Percentiles rank a stretch among this genome's conserved stretches.
phyloP scores from a whole-genome alignment of 2,797 vertebrate genomes.

The Ispidina lecontei region DNA sequence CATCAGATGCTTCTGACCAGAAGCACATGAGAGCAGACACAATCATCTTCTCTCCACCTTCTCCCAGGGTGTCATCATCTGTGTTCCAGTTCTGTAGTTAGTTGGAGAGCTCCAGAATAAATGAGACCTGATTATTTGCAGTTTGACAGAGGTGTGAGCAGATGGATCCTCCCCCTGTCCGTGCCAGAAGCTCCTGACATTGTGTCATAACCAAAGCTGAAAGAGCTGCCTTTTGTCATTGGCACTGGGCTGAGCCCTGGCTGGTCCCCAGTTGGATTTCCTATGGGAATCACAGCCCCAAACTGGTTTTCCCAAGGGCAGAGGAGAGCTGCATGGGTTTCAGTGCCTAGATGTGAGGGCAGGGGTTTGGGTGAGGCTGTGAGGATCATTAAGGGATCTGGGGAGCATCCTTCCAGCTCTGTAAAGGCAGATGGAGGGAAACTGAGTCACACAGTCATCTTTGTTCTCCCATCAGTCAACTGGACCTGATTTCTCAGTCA shows the following conservation, averaged over 20 bases:
- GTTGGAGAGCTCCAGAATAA: not conserved
- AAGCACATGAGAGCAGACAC: not conserved
- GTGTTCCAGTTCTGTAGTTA: not conserved
- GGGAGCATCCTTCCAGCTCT: not conserved
- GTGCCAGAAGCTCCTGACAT: not conserved
- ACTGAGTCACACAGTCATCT: not conserved
- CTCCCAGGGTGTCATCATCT: not conserved
- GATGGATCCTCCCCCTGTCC: not conserved
- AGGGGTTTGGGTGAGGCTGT: not conserved
- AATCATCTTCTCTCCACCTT: not conserved
- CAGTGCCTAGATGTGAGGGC: not conserved
- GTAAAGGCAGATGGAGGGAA: not conserved
- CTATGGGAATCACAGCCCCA: not conserved
- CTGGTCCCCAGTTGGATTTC: not conserved
- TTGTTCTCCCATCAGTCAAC: not conserved
- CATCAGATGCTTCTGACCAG: not conserved
- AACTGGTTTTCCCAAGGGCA: not conserved
- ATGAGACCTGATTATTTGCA: not conserved
- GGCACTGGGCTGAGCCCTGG: not conserved
- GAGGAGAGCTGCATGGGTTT: not conserved
- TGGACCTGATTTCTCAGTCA: not conserved
- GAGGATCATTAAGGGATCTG: not conserved
- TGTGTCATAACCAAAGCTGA: not conserved
- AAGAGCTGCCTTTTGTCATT: not conserved
- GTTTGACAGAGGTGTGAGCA: not conserved